Evolutionary conservation across 2,888 invertebrate species (phyloP), one percentile per base, ranked within the genome.

Genomic region (Polia nebulosa): DNA sequence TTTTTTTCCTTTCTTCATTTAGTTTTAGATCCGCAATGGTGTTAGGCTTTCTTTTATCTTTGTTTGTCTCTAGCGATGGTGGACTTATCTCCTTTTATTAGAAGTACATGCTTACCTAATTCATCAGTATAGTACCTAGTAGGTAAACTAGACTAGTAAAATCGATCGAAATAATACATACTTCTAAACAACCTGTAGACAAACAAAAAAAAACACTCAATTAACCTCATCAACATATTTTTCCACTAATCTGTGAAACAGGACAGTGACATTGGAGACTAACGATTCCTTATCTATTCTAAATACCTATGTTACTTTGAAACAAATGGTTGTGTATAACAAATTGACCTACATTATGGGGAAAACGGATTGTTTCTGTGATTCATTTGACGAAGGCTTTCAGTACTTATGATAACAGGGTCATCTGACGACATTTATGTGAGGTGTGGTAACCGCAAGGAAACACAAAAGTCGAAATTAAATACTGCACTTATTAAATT

Each of bases 191-290:
- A 45, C 81, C 62, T 59, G 60, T 78, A 76, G 29, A 17, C 32
- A 36, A 27, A 25, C 22, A 51, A 36, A 56, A 52, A 49, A 49
- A 57, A 71, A 58, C 34, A 57, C 13, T 25, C 32, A 55, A 60
- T 64, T 78, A 77, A 67, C 78, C 63, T 66, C 60, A 56, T 59
- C 51, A 20, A 55, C 34, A 39, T 60, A 52, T 63, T 52, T 70
- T 72, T 56, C 29, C 36, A 74, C 39, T 51, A 53, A 76, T 80
- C 56, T 39, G 39, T 59, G 39, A 52, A 51, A 62, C 53, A 49
- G 61, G 32, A 63, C 59, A 57, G 39, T 65, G 76, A 45, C 59
- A 55, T 64, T 77, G 47, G 41, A 25, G 32, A 32, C 36, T n/a
- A 36, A 47, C 13, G 45, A 49, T 53, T 71, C 32, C 27, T 72